Evolutionary conservation across 2,113 vertebrate species (phyloP).

Genomic region (Pedionomus torquatus): DNA sequence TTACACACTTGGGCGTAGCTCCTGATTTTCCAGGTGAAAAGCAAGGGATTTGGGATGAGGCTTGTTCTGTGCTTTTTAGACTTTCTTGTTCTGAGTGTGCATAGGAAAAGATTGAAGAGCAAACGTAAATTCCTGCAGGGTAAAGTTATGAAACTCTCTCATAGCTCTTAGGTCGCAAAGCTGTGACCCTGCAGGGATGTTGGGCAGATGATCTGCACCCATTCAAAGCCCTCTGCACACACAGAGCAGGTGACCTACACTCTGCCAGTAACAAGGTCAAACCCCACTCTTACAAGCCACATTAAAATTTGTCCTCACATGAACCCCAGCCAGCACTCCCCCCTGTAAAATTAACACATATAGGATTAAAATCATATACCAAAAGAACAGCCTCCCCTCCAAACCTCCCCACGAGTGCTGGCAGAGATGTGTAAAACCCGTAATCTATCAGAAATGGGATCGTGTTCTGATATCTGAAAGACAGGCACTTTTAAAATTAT

Average conservation of each 20-base stretch:
- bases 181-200: neutral
- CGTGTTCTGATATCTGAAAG: neutral
- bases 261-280: neutral
- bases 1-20: neutral
- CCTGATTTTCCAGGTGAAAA: neutral
- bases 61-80: neutral
- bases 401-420: neutral
- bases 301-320: neutral
- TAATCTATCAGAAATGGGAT: neutral
- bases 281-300: neutral
- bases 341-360: neutral
- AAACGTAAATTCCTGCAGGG: neutral
- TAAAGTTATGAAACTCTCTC: neutral
- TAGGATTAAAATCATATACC: neutral
- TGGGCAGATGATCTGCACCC: neutral
- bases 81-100: neutral
- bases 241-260: fast-evolving
- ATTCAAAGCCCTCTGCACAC: neutral
- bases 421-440: neutral
- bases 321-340: neutral
- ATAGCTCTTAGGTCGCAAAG: neutral
- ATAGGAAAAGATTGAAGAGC: neutral
- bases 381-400: neutral
- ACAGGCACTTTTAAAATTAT: neutral
- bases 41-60: neutral